Percentiles rank a stretch among this genome's conserved stretches.
These are phyloP conservation scores for Tachina grossa DNA, from an alignment of 2,888 invertebrate species.

Conservation along the genomic window DNA sequence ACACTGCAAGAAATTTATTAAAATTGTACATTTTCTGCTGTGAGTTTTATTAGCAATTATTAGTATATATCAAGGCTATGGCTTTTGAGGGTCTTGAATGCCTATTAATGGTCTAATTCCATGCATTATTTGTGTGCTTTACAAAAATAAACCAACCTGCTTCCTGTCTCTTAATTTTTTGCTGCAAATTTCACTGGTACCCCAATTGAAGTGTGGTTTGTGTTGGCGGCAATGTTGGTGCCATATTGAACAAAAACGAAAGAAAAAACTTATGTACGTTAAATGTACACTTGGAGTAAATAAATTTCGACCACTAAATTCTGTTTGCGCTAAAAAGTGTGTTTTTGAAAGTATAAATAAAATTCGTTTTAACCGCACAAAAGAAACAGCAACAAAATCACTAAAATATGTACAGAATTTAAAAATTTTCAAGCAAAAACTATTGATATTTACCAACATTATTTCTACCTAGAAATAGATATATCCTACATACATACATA, in stretches of 20 bases:
- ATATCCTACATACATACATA: not conserved
- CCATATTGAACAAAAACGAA: constrained; percentile 20
- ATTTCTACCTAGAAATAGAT: constrained; percentile 3
- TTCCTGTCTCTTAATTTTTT: not conserved
- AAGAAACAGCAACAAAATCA: constrained; percentile 17
- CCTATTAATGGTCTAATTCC: not conserved
- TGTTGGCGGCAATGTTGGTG: constrained; percentile 16
- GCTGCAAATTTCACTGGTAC: constrained; percentile 7
- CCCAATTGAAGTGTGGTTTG: constrained; percentile 17
- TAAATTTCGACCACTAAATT: constrained; percentile 59
- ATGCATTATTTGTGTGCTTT: not conserved
- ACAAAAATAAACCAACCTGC: not conserved
- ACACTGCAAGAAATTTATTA: too few species aligned
- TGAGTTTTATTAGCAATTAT: too few species aligned
- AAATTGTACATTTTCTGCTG: too few species aligned
- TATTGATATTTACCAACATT: constrained; percentile 31
- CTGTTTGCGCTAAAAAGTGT: constrained; percentile 42
- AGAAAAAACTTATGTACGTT: not conserved
- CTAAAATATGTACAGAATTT: constrained; percentile 14
- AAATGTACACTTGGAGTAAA: constrained; percentile 43
- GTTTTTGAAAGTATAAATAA: constrained; percentile 47
- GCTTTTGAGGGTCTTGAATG: not conserved
- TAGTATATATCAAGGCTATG: too few species aligned
- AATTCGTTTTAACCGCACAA: constrained; percentile 54
- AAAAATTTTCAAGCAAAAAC: constrained; percentile 14